Percentiles rank a stretch among this genome's conserved stretches.
Conservation (phyloP, 2,888 invertebrate species). For the Flexamia atlantica region DNA sequence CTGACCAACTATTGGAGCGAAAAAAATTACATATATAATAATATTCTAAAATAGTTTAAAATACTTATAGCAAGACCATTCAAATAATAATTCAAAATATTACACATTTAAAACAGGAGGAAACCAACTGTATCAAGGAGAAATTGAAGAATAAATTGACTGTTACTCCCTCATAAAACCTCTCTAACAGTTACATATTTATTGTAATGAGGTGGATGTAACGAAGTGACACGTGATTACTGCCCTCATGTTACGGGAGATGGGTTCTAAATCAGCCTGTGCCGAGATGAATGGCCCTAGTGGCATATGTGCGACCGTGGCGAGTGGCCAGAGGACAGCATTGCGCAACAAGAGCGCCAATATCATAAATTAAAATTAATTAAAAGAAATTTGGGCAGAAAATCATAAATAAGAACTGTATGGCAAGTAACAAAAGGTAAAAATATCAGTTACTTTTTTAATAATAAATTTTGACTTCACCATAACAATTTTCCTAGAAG, state of each 20-base stretch:
- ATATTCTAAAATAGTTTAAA: too few relatives aligned
- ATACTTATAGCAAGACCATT: too few relatives aligned
- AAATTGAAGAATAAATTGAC: slow-evolving; percentile 26
- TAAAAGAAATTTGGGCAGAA: too few relatives aligned
- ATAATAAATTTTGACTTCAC: too few relatives aligned
- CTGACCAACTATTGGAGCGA: too few relatives aligned
- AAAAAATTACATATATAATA: too few relatives aligned
- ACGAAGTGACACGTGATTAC: slow-evolving; percentile 20
- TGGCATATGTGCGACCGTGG: neutral
- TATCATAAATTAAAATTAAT: neutral
- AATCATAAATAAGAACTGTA: too few relatives aligned
- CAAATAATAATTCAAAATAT: neutral
- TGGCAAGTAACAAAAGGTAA: too few relatives aligned
- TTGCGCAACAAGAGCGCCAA: neutral
- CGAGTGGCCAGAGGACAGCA: neutral
- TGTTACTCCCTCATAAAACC: neutral
- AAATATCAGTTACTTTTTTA: too few relatives aligned
- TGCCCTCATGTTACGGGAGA: slow-evolving; percentile 3
- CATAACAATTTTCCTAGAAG: too few relatives aligned
- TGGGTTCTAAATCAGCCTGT: slow-evolving; percentile 22
- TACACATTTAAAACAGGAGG: neutral
- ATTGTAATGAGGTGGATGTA: slow-evolving; percentile 17
- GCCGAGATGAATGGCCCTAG: neutral
- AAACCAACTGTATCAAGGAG: slow-evolving; percentile 4
- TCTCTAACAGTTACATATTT: slow-evolving; percentile 22